Conservation (phyloP, 2,113 vertebrate genomes). For the Xiphias gladius region DNA sequence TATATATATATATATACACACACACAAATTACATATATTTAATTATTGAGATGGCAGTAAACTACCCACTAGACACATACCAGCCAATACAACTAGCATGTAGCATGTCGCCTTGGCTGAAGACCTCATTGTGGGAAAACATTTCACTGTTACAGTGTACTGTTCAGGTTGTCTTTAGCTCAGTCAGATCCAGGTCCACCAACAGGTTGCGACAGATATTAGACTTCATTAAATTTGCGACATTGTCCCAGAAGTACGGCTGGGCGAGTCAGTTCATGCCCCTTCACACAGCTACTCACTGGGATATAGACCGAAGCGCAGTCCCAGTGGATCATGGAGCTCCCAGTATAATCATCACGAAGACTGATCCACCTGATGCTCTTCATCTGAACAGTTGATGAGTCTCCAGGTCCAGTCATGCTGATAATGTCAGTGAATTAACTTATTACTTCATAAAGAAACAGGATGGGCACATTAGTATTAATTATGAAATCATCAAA, state of each 20-base stretch:
- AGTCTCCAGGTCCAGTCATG: no score
- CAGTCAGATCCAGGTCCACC: not conserved
- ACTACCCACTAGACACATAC: no score
- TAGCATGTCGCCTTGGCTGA: no score
- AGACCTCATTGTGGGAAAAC: no score
- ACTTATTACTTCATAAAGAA: not conserved
- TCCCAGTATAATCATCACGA: not conserved
- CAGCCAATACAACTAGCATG: no score
- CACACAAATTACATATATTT: no score
- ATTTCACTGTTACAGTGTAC: no score
- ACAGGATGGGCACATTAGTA: not conserved
- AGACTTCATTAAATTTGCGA: conserved; percentile 13
- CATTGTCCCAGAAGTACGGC: not conserved
- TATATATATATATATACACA: no score
- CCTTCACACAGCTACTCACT: not conserved
- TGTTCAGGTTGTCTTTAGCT: not conserved
- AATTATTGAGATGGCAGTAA: no score
- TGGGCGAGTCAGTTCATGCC: not conserved
- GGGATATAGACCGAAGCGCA: not conserved
- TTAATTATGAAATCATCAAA: not conserved
- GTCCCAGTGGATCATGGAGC: not conserved
- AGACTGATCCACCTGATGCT: not conserved
- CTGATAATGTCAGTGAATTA: not conserved
- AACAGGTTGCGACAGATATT: not conserved
- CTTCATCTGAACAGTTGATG: not conserved